These are phyloP conservation scores for Capitella teleta DNA, from an alignment of 1,140 invertebrate genomes.

Conservation along the genomic window DNA sequence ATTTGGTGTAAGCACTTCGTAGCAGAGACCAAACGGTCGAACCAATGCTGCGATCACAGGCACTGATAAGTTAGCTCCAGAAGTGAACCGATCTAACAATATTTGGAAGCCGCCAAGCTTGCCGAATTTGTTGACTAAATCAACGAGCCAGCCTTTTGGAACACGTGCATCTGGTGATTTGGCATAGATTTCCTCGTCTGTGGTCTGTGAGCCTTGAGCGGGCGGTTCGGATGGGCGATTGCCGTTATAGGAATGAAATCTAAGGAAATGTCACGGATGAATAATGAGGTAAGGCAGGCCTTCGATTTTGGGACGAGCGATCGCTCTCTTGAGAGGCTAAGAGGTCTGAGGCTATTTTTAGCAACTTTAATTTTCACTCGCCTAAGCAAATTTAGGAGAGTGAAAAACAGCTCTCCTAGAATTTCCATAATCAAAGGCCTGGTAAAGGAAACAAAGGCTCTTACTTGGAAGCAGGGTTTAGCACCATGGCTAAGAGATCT, in stretches of 20 bases:
- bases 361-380: too few species aligned
- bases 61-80: conserved; percentile 57
- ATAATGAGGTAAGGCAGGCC: background rate
- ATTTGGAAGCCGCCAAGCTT: conserved; percentile 77
- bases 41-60: conserved; percentile 72
- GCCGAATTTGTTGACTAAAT: conserved; percentile 90
- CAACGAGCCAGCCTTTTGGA: conserved; percentile 76
- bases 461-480: conserved; percentile 85
- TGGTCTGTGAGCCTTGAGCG: conserved; percentile 48
- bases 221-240: conserved; percentile 69
- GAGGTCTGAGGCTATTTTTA: too few species aligned
- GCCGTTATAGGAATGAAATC: conserved; percentile 87
- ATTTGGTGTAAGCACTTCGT: conserved; percentile 77
- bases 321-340: too few species aligned
- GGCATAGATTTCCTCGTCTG: conserved; percentile 70
- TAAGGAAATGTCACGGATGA: conserved; percentile 25
- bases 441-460: too few species aligned
- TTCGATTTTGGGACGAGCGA: too few species aligned
- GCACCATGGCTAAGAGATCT: conserved; percentile 82
- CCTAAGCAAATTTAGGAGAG: too few species aligned
- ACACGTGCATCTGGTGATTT: conserved; percentile 54
- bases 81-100: conserved; percentile 66
- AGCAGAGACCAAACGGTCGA: conserved; percentile 82
- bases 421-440: too few species aligned
- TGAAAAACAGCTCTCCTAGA: too few species aligned